Evolutionary conservation across 2,888 invertebrate genomes (phyloP).

Genomic region (Aspidapion aeneum): DNA sequence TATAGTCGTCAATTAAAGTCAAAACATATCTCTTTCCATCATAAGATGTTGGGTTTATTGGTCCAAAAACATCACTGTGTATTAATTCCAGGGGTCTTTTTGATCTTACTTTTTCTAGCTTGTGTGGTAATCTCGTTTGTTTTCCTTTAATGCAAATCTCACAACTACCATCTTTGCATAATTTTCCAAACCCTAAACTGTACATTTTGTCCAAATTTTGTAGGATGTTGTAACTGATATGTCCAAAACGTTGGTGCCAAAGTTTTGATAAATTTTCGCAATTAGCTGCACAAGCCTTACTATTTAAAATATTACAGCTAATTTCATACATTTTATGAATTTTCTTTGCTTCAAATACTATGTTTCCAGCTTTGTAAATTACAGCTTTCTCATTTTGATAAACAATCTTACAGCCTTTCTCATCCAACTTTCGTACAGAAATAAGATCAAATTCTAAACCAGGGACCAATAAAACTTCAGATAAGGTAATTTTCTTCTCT

Average conservation of each 20-base stretch:
- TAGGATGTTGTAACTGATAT: conserved; percentile 3
- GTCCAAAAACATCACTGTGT: conserved; percentile 8
- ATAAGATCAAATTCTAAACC: conserved; percentile 10
- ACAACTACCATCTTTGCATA: conserved; percentile 1
- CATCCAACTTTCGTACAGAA: conserved; percentile 14
- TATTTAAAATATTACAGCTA: conserved; percentile 3
- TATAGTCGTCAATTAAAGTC: conserved; percentile 5
- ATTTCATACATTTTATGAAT: conserved; percentile 15
- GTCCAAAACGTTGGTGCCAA: conserved; percentile 3
- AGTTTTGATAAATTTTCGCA: too few species aligned
- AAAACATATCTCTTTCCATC: conserved; percentile 5
- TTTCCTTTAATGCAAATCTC: too few species aligned
- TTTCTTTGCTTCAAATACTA: conserved; percentile 15
- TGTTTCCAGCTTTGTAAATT: too few species aligned
- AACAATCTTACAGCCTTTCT: too few species aligned
- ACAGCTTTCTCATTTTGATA: too few species aligned
- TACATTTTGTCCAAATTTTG: conserved; percentile 6
- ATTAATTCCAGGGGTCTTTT: conserved; percentile 7
- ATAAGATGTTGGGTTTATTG: conserved; percentile 4
- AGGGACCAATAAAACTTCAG: conserved; percentile 4
- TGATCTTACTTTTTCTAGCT: neutral
- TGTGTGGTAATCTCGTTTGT: conserved; percentile 10
- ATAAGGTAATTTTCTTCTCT: too few species aligned
- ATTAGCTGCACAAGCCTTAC: too few species aligned
- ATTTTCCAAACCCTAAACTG: neutral